These are phyloP conservation scores for Cariama cristata DNA, from an alignment of 2,113 vertebrate species.

Conservation along the genomic window DNA sequence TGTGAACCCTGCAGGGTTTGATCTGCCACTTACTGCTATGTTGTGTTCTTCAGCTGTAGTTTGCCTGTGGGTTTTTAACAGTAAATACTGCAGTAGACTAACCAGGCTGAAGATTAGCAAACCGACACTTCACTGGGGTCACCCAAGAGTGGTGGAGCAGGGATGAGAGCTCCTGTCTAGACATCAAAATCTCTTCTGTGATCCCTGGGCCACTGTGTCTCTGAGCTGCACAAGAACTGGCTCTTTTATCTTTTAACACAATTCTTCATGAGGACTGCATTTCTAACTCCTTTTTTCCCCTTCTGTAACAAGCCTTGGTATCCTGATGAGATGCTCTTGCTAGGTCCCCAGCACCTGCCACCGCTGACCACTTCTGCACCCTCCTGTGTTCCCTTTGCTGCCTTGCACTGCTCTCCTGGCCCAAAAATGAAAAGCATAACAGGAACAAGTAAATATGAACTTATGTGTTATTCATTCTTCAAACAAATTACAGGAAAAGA, in stretches of 20 bases:
- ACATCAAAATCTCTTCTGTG: slow-evolving; percentile 21
- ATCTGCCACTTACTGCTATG: neutral
- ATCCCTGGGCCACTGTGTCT: neutral
- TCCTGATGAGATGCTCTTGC: neutral
- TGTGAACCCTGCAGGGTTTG: neutral
- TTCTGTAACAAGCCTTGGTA: neutral
- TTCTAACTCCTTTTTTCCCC: neutral
- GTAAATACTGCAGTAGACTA: neutral
- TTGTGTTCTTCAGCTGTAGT: neutral
- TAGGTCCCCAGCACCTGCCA: neutral
- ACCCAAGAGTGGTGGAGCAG: neutral
- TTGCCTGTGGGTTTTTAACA: neutral
- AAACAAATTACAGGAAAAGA: neutral
- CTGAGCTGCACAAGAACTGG: neutral
- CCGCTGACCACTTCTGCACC: neutral
- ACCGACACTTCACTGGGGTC: neutral
- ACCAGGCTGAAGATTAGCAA: neutral
- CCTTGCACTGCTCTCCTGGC: neutral
- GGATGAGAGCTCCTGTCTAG: neutral
- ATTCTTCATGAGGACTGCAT: neutral
- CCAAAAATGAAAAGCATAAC: neutral
- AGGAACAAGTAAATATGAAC: neutral
- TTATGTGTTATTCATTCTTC: accelerated
- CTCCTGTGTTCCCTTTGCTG: neutral
- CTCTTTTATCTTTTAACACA: slow-evolving; percentile 11